These are phyloP conservation scores for Drosophila stalkeri DNA, from an alignment of 2,888 invertebrate species.

Conservation along the genomic window DNA sequence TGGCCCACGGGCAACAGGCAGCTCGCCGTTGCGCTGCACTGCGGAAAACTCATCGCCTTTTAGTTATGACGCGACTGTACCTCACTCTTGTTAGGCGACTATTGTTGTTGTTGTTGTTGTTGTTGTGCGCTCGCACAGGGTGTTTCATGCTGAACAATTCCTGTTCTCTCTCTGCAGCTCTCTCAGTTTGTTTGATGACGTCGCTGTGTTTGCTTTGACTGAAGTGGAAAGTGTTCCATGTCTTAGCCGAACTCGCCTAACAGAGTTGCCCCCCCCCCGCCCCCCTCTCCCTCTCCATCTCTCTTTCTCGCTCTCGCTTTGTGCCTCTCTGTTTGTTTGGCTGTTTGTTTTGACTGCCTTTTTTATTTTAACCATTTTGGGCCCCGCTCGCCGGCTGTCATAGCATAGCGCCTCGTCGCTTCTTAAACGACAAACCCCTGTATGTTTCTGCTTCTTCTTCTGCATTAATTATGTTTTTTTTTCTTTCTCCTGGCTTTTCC, in stretches of 20 bases:
- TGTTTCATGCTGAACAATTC: conserved; percentile 32
- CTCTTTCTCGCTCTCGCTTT: not conserved
- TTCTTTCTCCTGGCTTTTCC: conserved; percentile 37
- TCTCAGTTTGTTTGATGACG: conserved; percentile 31
- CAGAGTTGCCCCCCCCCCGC: not conserved
- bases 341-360: conserved; percentile 56
- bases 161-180: conserved; percentile 18
- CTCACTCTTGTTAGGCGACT: conserved; percentile 25
- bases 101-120: not conserved
- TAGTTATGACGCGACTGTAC: conserved; percentile 59
- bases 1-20: conserved; percentile 45
- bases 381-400: conserved; percentile 54
- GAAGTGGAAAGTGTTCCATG: conserved; percentile 47
- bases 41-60: conserved; percentile 64
- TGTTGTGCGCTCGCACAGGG: conserved; percentile 44
- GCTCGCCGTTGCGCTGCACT: conserved; percentile 22
- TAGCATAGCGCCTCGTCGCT: conserved; percentile 25
- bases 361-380: conserved; percentile 32
- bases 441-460: conserved; percentile 6
- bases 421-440: conserved; percentile 51
- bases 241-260: not conserved
- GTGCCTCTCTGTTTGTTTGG: conserved; percentile 39
- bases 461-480: conserved; percentile 58
- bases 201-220: conserved; percentile 31
- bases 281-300: not conserved